phyloP scores from a whole-genome alignment of 2,888 invertebrate genomes.

The Eristalis tenax region DNA sequence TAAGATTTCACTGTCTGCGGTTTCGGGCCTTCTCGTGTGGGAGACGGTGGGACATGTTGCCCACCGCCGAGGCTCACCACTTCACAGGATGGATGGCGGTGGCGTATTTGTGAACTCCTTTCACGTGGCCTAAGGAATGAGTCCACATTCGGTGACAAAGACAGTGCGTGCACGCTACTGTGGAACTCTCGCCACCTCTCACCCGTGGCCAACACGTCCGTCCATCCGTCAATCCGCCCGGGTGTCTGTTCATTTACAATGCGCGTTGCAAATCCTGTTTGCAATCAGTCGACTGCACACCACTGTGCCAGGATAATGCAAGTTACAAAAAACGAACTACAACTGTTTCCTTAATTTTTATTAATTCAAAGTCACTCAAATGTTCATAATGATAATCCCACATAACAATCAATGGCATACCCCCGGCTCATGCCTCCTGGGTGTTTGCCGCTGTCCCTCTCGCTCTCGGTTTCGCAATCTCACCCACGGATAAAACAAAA shows the following conservation, averaged over 20 bases:
- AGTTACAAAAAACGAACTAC: constrained; percentile 69
- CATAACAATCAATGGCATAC: constrained; percentile 71
- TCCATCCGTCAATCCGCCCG: background rate
- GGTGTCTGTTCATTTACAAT: constrained; percentile 14
- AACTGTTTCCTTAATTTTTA: constrained; percentile 79
- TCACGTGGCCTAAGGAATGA: no score
- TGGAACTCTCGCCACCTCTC: no score
- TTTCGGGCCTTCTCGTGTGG: no score
- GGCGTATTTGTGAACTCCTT: no score
- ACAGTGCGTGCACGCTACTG: no score
- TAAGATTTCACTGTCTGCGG: no score
- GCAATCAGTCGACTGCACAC: constrained; percentile 56
- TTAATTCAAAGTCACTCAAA: constrained; percentile 79
- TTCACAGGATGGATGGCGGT: no score
- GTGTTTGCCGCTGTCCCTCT: background rate
- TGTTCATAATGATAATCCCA: constrained; percentile 80
- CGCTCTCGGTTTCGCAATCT: constrained; percentile 17
- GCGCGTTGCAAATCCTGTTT: constrained; percentile 62
- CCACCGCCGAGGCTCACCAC: no score
- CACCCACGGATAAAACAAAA: constrained; percentile 44
- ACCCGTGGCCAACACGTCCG: no score
- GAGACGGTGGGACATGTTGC: no score
- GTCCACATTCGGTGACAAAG: no score
- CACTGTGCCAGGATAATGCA: constrained; percentile 10
- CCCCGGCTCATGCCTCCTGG: constrained; percentile 4